Conservation (phyloP, 1,140 invertebrate genomes). For the Drosophila parabipectinata region DNA sequence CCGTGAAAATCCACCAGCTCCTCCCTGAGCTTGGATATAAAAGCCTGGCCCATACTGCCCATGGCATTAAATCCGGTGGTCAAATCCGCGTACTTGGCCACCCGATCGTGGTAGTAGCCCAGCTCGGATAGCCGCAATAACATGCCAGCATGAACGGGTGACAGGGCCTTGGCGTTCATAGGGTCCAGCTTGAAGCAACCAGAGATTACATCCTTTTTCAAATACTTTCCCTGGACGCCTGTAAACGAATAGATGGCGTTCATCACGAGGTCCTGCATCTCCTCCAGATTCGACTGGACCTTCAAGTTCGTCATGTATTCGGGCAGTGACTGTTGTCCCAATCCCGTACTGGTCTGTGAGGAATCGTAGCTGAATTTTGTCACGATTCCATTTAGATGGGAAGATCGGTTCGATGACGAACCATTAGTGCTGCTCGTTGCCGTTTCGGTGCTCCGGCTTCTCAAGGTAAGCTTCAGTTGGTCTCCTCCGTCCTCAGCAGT, state of each 20-base stretch:
- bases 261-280: constrained; percentile 86
- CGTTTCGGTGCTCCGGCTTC: not conserved
- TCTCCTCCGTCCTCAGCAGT: not conserved
- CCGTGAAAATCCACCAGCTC: constrained; percentile 95
- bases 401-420: not conserved
- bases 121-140: constrained; percentile 92
- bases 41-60: constrained; percentile 93
- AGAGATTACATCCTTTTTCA: constrained; percentile 88
- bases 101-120: constrained; percentile 91
- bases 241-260: constrained; percentile 93
- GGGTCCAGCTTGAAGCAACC: constrained; percentile 89
- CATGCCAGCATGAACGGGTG: constrained; percentile 85
- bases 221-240: constrained; percentile 91
- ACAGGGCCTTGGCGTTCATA: constrained; percentile 83
- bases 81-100: constrained; percentile 89
- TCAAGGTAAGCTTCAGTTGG: not conserved
- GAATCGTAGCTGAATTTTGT: constrained; percentile 27
- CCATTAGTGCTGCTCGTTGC: not conserved
- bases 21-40: constrained; percentile 92
- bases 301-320: constrained; percentile 21
- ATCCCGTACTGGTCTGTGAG: constrained; percentile 2
- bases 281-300: constrained; percentile 45
- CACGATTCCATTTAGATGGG: constrained; percentile 3
- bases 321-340: constrained; percentile 2
- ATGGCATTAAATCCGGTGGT: constrained; percentile 86